These are phyloP conservation scores for Perodicticus potto DNA, from an alignment of 2,797 vertebrate genomes.

Conservation along the genomic window DNA sequence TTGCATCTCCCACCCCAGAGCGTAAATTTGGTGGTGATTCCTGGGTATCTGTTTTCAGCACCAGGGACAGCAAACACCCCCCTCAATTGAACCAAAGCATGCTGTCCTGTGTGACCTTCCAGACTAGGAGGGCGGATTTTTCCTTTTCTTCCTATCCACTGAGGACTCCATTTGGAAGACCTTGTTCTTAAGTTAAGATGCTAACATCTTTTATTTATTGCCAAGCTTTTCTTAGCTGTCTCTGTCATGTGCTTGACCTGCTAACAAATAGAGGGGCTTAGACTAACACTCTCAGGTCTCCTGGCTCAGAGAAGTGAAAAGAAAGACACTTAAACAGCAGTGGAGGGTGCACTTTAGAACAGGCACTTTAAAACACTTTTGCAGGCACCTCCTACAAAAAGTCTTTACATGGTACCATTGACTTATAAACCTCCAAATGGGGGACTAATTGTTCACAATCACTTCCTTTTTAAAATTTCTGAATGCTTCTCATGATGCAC, in stretches of 20 bases:
- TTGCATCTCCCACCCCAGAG: not conserved
- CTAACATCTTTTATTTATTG: not conserved
- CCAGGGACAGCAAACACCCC: slow-evolving; percentile 84
- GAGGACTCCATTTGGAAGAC: not conserved
- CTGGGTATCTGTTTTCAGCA: slow-evolving; percentile 81
- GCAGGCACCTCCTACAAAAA: not conserved
- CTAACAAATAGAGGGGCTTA: not conserved
- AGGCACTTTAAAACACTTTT: not conserved
- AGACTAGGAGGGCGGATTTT: not conserved
- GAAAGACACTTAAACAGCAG: not conserved
- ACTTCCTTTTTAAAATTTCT: not conserved
- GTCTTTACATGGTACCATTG: not conserved
- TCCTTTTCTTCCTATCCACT: not conserved
- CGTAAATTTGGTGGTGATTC: not conserved
- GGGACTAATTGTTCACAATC: not conserved
- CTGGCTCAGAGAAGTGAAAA: not conserved
- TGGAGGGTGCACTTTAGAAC: not conserved
- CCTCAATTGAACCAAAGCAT: not conserved
- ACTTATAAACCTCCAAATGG: not conserved
- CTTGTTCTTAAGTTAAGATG: not conserved
- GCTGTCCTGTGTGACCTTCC: not conserved
- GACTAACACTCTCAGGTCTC: not conserved
- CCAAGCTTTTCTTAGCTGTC: not conserved
- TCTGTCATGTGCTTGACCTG: not conserved
- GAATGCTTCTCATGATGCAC: not conserved